Percentiles rank a stretch among this genome's conserved stretches.
Conservation (phyloP, 2,113 vertebrate species). For the Trochalopteron elliotii region DNA sequence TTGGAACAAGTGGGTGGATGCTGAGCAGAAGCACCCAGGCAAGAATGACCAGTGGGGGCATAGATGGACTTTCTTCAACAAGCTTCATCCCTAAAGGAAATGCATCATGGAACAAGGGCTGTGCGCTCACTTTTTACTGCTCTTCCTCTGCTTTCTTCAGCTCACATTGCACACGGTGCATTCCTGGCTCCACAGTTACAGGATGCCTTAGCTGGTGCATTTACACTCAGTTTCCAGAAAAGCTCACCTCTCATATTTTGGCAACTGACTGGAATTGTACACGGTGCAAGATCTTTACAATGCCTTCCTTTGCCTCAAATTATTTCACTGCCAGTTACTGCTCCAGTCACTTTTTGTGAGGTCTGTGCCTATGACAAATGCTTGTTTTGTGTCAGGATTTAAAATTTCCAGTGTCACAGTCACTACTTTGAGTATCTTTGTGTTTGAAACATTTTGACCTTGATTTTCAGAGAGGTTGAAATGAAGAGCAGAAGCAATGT, state of each 20-base stretch:
- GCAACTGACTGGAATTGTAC: neutral
- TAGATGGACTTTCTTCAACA: neutral
- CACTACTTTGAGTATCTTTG: neutral
- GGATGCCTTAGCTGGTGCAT: neutral
- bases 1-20: neutral
- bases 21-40: neutral
- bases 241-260: neutral
- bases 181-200: neutral
- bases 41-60: neutral
- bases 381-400: neutral
- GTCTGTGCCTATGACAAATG: neutral
- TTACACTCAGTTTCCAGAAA: neutral
- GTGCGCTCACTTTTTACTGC: neutral
- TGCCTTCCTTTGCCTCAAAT: neutral
- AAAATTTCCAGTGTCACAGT: neutral
- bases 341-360: neutral
- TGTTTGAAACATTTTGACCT: neutral
- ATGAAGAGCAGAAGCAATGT: conserved; percentile 38
- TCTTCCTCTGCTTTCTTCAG: neutral
- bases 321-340: neutral
- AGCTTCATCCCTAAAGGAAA: neutral
- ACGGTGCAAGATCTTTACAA: neutral
- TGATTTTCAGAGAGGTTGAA: conserved; percentile 10
- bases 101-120: neutral
- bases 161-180: neutral